These are phyloP conservation scores for Ateles fusciceps DNA, from an alignment of 2,797 vertebrate species.

Conservation along the genomic window DNA sequence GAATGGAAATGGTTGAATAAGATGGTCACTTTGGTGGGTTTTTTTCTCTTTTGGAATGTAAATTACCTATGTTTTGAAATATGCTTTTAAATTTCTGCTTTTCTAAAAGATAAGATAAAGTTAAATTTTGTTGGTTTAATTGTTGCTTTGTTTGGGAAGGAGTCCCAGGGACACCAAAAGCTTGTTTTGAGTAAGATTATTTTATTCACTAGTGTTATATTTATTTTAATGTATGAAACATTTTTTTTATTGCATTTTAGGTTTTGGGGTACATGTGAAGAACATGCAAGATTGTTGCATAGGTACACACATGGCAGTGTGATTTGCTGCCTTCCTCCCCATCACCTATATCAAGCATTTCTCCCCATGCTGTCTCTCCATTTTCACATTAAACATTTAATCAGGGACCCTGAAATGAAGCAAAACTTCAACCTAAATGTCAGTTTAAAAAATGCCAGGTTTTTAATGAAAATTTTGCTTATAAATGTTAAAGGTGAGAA, in stretches of 20 bases:
- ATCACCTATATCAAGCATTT: no score
- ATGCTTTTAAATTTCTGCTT: not conserved
- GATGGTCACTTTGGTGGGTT: not conserved
- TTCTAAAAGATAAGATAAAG: not conserved
- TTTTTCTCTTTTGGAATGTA: not conserved
- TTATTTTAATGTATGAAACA: not conserved
- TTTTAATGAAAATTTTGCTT: slow-evolving; percentile 53
- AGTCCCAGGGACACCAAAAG: not conserved
- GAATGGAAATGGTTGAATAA: not conserved
- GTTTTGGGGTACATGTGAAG: no score
- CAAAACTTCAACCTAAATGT: slow-evolving; percentile 39
- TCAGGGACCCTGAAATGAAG: not conserved
- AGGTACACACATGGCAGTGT: no score
- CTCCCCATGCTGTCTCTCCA: no score
- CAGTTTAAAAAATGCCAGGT: not conserved
- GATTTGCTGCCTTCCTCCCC: no score
- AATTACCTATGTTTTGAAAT: slow-evolving; percentile 12
- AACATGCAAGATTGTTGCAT: no score
- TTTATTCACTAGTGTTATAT: not conserved
- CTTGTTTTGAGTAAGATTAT: not conserved
- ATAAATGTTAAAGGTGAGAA: slow-evolving; percentile 45
- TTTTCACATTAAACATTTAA: slow-evolving; percentile 40
- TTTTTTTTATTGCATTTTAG: not conserved
- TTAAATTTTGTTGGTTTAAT: not conserved
- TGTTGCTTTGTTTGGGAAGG: not conserved